These are phyloP conservation scores for Micropoecilia bifurca DNA, from an alignment of 2,797 vertebrate genomes.

Conservation along the genomic window DNA sequence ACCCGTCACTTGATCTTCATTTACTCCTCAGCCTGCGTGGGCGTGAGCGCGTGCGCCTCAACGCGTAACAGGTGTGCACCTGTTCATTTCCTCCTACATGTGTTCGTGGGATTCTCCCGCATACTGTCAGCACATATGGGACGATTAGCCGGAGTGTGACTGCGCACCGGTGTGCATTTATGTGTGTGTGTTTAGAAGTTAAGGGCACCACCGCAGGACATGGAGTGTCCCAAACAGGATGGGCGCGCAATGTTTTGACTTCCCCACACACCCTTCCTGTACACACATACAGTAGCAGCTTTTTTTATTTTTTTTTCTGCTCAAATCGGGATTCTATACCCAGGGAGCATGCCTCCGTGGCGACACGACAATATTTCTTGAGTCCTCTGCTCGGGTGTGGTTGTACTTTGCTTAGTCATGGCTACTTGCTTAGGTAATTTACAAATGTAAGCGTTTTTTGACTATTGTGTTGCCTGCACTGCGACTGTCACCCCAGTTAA, in stretches of 20 bases:
- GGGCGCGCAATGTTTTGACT: constrained; percentile 84
- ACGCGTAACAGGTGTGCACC: constrained; percentile 75
- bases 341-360: constrained; percentile 25
- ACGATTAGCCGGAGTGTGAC: constrained; percentile 56
- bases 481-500: constrained; percentile 48
- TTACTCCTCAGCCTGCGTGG: constrained; percentile 29
- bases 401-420: constrained; percentile 56
- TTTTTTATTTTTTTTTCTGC: constrained; percentile 39
- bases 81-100: constrained; percentile 59
- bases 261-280: constrained; percentile 87
- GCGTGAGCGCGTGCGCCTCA: constrained; percentile 19
- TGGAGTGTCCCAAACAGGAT: constrained; percentile 86
- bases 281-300: constrained; percentile 73
- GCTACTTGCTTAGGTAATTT: constrained; percentile 34
- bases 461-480: constrained; percentile 42
- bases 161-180: constrained; percentile 35
- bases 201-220: constrained; percentile 79
- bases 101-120: constrained; percentile 33
- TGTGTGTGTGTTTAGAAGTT: constrained; percentile 57
- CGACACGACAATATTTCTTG: constrained; percentile 21
- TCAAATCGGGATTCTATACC: constrained; percentile 51
- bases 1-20: constrained; percentile 52
- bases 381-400: constrained; percentile 44
- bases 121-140: constrained; percentile 70
- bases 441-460: constrained; percentile 53